These are phyloP conservation scores for Macrotrachela quadricornifera DNA, from an alignment of 1,140 invertebrate genomes.

Conservation along the genomic window DNA sequence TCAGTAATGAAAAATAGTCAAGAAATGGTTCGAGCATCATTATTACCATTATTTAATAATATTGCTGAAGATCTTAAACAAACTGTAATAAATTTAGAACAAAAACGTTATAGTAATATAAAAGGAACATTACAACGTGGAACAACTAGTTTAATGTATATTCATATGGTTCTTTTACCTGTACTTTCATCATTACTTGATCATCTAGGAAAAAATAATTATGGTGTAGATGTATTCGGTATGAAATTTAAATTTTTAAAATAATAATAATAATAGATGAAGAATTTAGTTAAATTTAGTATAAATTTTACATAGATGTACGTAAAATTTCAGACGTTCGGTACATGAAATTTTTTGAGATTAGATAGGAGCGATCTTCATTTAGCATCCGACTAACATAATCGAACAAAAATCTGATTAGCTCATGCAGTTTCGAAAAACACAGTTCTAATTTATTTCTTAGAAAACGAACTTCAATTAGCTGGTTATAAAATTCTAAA, in stretches of 20 bases:
- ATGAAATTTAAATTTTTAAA: background rate
- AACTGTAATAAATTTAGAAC: constrained; percentile 77
- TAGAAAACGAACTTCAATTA: constrained; percentile 71
- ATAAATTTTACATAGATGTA: background rate
- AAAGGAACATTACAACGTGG: constrained; percentile 75
- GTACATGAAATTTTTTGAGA: no score
- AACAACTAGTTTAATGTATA: constrained; percentile 68
- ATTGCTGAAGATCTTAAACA: constrained; percentile 87
- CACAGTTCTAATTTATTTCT: no score
- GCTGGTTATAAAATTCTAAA: constrained; percentile 92
- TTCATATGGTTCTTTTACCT: constrained; percentile 73
- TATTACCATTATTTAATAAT: constrained; percentile 97
- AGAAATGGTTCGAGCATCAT: constrained; percentile 90
- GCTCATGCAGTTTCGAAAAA: background rate
- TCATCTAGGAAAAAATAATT: constrained; percentile 84
- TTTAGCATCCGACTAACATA: no score
- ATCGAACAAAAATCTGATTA: no score
- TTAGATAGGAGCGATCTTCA: no score
- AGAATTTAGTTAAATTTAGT: background rate
- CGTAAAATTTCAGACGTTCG: no score
- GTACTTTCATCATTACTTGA: constrained; percentile 89
- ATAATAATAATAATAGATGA: background rate
- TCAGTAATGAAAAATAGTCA: constrained; percentile 92
- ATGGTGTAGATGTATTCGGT: constrained; percentile 70
- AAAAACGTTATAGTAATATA: constrained; percentile 74